Evolutionary conservation across 1,140 invertebrate genomes (phyloP).

Genomic region (Heliconius himera): DNA sequence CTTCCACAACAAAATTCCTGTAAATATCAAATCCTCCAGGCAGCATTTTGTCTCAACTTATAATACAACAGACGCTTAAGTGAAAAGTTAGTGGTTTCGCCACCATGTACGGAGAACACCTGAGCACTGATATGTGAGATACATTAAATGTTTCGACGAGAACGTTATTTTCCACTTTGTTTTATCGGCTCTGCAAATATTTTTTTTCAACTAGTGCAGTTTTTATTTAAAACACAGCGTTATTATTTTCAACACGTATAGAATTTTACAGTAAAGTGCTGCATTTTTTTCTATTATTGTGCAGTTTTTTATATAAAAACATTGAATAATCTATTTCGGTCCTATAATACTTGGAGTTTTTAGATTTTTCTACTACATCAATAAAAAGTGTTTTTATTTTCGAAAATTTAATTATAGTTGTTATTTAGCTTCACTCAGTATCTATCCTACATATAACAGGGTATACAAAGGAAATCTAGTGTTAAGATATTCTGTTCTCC

Average conservation of each 20-base stretch:
- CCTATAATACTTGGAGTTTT: not conserved
- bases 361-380: too few relatives aligned
- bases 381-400: too few relatives aligned
- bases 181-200: not conserved
- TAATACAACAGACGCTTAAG: conserved; percentile 18
- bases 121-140: conserved; percentile 32
- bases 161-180: conserved; percentile 22
- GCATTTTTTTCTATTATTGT: too few relatives aligned
- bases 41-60: conserved; percentile 24
- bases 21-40: conserved; percentile 14
- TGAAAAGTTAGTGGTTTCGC: conserved; percentile 21
- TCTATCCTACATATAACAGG: too few relatives aligned
- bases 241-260: not conserved
- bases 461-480: too few relatives aligned
- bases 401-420: too few relatives aligned
- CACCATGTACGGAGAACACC: conserved; percentile 19
- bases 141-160: conserved; percentile 26
- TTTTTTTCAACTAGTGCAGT: not conserved
- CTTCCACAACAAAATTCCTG: not conserved
- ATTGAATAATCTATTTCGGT: too few relatives aligned
- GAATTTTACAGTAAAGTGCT: too few relatives aligned
- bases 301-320: too few relatives aligned
- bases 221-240: not conserved
- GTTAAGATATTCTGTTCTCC: too few relatives aligned
- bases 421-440: not conserved